Evolutionary conservation across 2,113 vertebrate species (phyloP), one percentile per base, ranked within the genome.

Genomic region (Stictonetta naevosa): DNA sequence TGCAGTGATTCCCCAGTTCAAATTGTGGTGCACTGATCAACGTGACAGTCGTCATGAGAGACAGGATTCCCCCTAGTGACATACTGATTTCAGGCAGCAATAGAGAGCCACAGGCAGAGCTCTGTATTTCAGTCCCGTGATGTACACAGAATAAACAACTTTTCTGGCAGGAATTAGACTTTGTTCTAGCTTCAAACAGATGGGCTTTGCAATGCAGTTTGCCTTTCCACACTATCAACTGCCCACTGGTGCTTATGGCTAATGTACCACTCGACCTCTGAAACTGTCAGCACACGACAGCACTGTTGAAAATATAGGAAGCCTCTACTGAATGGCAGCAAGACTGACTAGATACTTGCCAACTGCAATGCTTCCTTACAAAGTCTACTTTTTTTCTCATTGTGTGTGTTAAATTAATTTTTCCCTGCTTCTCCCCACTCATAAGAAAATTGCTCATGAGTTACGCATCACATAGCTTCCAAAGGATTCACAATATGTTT

Each of bases 61-160:
- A 59, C 55, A 34, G 26, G 68, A n/a, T 6, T 9, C 74, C 67
- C 52, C 17, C 56, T 26, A 38, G 52, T 64, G n/a, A 56, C 60
- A 68, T 23, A 26, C 10, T 38, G 72, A 42, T 92, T 88, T 78
- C 75, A 88, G 67, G 52, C 67, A 91, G 73, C 63, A 90, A 34
- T n/a, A 52, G 40, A 29, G 17, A 84, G 29, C 10, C 26, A 21
- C 17, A 17, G 22, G 42, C 5, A 75, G 56, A 82, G 44, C 26
- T 95, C 62, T 86, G 25, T 62, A 36, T 79, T 90, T 92, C 75
- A 59, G 29, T 36, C 42, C 42, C 55, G 10, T 55, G 55, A 80
- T 1, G 6, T 95, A 83, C 11, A 52, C 28, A 42, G n/a, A 86
- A 81, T 50, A 83, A 93, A 69, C 34, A 72, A 46, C 10, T 91